Evolutionary conservation across 2,113 vertebrate species (phyloP).

Genomic region (Caranx melampygus): DNA sequence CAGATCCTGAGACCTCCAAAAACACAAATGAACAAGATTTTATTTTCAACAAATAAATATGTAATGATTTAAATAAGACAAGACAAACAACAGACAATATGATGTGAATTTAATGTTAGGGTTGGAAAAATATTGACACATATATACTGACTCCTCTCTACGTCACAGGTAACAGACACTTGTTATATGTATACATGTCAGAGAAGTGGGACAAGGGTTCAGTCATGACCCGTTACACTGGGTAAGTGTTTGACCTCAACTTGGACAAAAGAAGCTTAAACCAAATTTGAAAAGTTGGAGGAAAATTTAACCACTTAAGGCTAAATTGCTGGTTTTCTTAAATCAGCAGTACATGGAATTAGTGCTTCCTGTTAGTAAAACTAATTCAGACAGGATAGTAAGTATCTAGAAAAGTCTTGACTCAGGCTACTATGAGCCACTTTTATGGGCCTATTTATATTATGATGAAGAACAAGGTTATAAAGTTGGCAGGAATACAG

Average conservation of each 20-base stretch:
- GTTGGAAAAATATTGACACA: slow-evolving; percentile 9
- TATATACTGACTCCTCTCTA: not conserved
- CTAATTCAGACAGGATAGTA: not conserved
- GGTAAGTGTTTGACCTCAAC: not conserved
- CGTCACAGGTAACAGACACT: slow-evolving; percentile 6
- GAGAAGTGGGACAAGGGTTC: not conserved
- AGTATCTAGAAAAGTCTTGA: not conserved
- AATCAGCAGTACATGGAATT: not conserved
- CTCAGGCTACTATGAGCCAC: not conserved
- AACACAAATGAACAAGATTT: slow-evolving; percentile 14
- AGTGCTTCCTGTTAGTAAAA: not conserved
- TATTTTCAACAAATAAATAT: slow-evolving; percentile 53
- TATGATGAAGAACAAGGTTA: not conserved
- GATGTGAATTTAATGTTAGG: slow-evolving; percentile 34
- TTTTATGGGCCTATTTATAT: not conserved
- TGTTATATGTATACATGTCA: not conserved
- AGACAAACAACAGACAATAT: slow-evolving; percentile 16
- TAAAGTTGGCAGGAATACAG: no score
- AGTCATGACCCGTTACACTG: not conserved
- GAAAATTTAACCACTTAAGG: not conserved
- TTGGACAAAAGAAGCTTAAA: not conserved
- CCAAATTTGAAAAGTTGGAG: not conserved
- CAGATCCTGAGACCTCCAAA: not conserved
- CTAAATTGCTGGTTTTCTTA: not conserved
- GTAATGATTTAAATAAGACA: slow-evolving; percentile 43